Evolutionary conservation across 1,140 invertebrate species (phyloP).

Genomic region (Trichomalopsis sarcophagae): DNA sequence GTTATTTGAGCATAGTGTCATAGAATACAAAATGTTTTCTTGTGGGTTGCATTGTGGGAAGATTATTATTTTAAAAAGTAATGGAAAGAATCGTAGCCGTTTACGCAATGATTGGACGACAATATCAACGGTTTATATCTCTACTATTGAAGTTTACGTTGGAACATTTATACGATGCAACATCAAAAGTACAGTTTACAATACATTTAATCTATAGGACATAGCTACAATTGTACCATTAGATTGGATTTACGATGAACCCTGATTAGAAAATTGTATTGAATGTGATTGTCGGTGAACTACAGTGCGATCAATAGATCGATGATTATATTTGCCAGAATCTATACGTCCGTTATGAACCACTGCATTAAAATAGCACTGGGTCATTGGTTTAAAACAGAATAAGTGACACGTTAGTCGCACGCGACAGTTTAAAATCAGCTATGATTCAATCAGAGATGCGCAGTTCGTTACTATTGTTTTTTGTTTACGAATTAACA

Average conservation of each 20-base stretch:
- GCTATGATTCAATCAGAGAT: background rate
- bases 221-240: constrained; percentile 21
- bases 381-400: background rate
- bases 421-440: background rate
- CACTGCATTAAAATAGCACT: background rate
- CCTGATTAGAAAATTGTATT: constrained; percentile 33
- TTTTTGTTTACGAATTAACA: background rate
- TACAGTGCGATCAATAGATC: background rate
- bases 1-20: background rate
- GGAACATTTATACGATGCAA: constrained; percentile 34
- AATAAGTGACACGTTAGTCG: background rate
- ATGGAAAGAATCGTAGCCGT: background rate
- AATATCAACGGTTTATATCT: background rate
- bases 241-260: background rate
- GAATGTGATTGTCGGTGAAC: background rate
- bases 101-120: background rate
- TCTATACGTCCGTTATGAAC: background rate
- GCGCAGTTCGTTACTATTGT: background rate
- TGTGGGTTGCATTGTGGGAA: background rate
- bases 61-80: background rate
- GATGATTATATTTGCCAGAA: background rate
- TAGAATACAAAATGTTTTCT: background rate
- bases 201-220: constrained; percentile 40
- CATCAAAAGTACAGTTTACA: constrained; percentile 43
- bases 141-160: constrained; percentile 17